These are phyloP conservation scores for Stegana nigrithorax DNA, from an alignment of 2,888 invertebrate species.

Conservation along the genomic window DNA sequence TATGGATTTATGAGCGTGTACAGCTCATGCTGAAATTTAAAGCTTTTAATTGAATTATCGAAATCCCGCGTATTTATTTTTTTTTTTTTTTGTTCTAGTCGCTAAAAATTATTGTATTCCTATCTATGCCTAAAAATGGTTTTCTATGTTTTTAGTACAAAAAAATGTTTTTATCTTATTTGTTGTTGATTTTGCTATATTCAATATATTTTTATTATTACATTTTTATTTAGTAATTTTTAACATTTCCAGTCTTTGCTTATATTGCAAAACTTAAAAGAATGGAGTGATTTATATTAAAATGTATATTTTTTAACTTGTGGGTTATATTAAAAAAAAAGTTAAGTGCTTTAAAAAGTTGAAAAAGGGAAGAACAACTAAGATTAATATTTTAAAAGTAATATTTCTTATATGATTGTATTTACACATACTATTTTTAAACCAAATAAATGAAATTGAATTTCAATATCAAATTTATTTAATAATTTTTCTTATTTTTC, in stretches of 20 bases:
- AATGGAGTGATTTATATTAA: not conserved
- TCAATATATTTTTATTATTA: not conserved
- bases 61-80: too few species aligned
- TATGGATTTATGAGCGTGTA: too few species aligned
- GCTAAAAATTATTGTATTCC: too few species aligned
- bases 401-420: slow-evolving; percentile 40
- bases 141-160: too few species aligned
- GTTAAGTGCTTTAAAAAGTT: slow-evolving; percentile 46
- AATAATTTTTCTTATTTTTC: not conserved
- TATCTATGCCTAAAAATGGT: too few species aligned
- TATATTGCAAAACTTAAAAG: too few species aligned
- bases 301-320: not conserved
- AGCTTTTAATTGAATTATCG: too few species aligned
- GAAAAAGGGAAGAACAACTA: slow-evolving; percentile 16
- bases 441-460: slow-evolving; percentile 59
- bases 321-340: too few species aligned
- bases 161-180: too few species aligned
- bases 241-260: not conserved
- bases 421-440: slow-evolving; percentile 42
- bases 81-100: too few species aligned
- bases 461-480: slow-evolving; percentile 32
- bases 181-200: too few species aligned
- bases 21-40: too few species aligned
- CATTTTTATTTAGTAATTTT: not conserved
- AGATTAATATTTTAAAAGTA: slow-evolving; percentile 32